These are phyloP conservation scores for Carcina quercana DNA, from an alignment of 2,888 invertebrate genomes.

Conservation along the genomic window DNA sequence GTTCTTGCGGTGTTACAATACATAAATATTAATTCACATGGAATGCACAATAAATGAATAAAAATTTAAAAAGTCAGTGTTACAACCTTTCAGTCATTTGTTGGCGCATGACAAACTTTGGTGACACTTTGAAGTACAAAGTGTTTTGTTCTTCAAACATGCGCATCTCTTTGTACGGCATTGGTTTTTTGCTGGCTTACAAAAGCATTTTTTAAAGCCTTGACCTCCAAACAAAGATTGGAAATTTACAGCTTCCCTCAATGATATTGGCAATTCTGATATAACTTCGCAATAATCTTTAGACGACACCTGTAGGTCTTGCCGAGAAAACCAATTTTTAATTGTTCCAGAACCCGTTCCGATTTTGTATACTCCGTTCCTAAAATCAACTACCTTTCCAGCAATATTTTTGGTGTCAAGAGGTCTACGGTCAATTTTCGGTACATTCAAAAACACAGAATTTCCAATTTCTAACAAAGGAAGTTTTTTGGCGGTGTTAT, in stretches of 20 bases:
- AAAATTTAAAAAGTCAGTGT: too few species aligned
- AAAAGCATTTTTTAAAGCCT: conserved; percentile 4
- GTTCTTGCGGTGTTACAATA: too few species aligned
- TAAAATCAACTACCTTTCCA: conserved; percentile 7
- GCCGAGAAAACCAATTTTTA: conserved; percentile 8
- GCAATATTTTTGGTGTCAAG: conserved; percentile 7
- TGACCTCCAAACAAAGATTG: conserved; percentile 5
- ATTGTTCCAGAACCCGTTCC: conserved; percentile 9
- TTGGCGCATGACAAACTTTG: conserved; percentile 5
- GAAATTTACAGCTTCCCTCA: conserved; percentile 6
- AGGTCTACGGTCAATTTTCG: conserved; percentile 7
- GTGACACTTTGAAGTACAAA: conserved; percentile 9
- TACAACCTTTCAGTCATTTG: conserved; percentile 4
- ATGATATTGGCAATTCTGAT: conserved; percentile 5
- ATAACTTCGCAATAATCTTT: conserved; percentile 5
- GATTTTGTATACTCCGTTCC: conserved; percentile 9
- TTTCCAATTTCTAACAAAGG: conserved; percentile 9
- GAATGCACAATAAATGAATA: too few species aligned
- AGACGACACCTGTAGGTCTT: conserved; percentile 3
- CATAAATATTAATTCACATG: too few species aligned
- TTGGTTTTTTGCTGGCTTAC: conserved; percentile 7
- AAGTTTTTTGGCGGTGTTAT: conserved; percentile 9
- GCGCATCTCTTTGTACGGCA: conserved; percentile 6
- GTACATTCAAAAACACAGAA: conserved; percentile 6
- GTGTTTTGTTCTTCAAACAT: too few species aligned